Evolutionary conservation across 2,113 vertebrate genomes (phyloP).

Genomic region (Hypanus sabinus): DNA sequence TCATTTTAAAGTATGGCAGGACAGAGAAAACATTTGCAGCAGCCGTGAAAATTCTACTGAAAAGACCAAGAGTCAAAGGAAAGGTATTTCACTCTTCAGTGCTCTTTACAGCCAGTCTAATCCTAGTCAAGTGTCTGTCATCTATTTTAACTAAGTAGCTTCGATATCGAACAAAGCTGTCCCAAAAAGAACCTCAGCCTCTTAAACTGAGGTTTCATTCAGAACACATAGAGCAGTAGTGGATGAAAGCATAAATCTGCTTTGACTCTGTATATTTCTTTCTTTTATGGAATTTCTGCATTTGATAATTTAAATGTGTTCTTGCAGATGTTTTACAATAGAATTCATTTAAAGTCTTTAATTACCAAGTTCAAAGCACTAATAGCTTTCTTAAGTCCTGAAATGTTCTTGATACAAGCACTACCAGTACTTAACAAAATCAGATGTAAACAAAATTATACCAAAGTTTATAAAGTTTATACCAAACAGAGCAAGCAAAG

Average conservation of each 20-base stretch:
- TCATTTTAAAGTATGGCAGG: background rate
- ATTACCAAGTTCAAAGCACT: conserved; percentile 21
- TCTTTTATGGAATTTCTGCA: conserved; percentile 1
- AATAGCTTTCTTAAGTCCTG: background rate
- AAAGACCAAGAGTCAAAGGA: background rate
- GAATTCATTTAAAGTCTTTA: background rate
- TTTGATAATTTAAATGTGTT: background rate
- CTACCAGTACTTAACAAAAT: conserved; percentile 20
- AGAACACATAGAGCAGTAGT: background rate
- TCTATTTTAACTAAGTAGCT: background rate
- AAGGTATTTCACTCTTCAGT: background rate
- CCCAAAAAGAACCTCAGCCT: background rate
- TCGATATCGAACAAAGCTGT: background rate
- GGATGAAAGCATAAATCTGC: background rate
- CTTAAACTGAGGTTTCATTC: background rate
- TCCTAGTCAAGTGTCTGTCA: background rate
- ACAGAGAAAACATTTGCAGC: background rate
- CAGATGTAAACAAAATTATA: background rate
- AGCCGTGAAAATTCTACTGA: background rate
- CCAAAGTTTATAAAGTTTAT: no score
- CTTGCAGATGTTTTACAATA: conserved; percentile 15
- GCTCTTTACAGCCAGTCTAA: background rate
- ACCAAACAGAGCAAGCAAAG: background rate
- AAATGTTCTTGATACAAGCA: background rate
- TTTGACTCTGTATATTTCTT: background rate